Evolutionary conservation across 2,888 invertebrate genomes (phyloP), one percentile per base, ranked within the genome.

Genomic region (Drosophila demipolita): DNA sequence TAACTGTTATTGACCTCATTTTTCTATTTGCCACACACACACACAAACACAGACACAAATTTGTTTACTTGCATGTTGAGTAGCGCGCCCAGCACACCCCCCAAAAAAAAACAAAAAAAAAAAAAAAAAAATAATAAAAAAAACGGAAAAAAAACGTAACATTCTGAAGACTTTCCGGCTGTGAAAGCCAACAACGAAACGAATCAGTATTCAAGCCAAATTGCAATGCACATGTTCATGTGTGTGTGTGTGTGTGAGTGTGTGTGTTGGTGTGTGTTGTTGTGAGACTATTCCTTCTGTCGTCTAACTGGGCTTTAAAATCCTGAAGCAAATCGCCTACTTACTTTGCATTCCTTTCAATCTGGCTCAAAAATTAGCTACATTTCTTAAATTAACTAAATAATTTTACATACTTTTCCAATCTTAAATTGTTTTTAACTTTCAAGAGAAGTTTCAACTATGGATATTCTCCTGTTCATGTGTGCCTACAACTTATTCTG

Each of bases 1-100:
- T 86, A 87, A 87, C 90, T 89, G 87, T 82, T 87, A 87, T 89
- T 87, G 87, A 87, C 87, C 87, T 83, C 87, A 79, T 87, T 87
- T 87, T 85, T 89, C 78, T 72, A 68, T 79, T 82, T 73, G 54
- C 79, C 58, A 40, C 61, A 57, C 59, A 58, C 55, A 26, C 26
- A 26, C 20, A 23, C 52, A 42, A 17, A 36, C 60, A 58, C 65
- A 36, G 72, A 76, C 68, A 72, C 62, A 61, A 72, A 71, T 80
- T 73, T 84, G 84, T 71, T 79, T 75, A 72, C 80, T 73, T 81
- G 73, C 81, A 68, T 71, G 66, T 54, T 60, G 26, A 45, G 54
- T 40, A 32, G 53, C 61, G 33, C 9, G 52, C 54, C 20, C 54
- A 36, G 38, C 36, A n/a, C 3, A 23, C 26, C 36, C n/a, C 40